phyloP scores from a whole-genome alignment of 1,140 invertebrate species.

The Calephelis nemesis region DNA sequence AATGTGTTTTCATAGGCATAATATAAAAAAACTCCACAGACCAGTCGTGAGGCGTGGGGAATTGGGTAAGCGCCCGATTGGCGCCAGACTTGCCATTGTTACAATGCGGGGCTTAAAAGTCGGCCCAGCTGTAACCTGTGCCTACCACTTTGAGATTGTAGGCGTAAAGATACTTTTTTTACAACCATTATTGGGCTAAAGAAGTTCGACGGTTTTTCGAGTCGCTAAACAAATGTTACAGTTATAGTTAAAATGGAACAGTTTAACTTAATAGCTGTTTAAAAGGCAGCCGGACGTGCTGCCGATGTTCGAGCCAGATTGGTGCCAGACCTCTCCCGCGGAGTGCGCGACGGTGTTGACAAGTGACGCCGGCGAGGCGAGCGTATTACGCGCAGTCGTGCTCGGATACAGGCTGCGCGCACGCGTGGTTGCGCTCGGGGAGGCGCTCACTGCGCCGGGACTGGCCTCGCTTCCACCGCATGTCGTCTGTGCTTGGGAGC shows the following conservation, averaged over 20 bases:
- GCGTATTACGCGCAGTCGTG: conserved; percentile 29
- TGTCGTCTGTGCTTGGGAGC: conserved; percentile 43
- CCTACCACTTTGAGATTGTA: no score
- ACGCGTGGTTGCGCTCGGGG: conserved; percentile 32
- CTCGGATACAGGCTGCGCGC: conserved; percentile 23
- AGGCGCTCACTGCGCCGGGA: conserved; percentile 1
- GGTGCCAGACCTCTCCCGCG: conserved; percentile 30
- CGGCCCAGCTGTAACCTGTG: no score
- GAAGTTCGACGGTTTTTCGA: no score
- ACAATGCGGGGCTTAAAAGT: no score
- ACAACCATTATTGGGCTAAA: no score
- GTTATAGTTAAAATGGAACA: not conserved
- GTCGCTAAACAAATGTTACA: no score
- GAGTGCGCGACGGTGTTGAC: conserved; percentile 47
- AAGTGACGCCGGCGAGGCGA: conserved; percentile 39
- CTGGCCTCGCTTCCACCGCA: not conserved
- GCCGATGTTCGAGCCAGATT: conserved; percentile 25
- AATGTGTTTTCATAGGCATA: no score
- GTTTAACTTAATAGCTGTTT: not conserved
- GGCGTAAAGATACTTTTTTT: no score
- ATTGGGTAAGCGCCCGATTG: no score
- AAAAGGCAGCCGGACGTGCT: not conserved
- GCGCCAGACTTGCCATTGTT: no score
- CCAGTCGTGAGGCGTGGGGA: no score
- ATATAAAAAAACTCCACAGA: no score